Base-by-base conservation (phyloP, 1,140 invertebrate species). In the Hirudo medicinalis region DNA sequence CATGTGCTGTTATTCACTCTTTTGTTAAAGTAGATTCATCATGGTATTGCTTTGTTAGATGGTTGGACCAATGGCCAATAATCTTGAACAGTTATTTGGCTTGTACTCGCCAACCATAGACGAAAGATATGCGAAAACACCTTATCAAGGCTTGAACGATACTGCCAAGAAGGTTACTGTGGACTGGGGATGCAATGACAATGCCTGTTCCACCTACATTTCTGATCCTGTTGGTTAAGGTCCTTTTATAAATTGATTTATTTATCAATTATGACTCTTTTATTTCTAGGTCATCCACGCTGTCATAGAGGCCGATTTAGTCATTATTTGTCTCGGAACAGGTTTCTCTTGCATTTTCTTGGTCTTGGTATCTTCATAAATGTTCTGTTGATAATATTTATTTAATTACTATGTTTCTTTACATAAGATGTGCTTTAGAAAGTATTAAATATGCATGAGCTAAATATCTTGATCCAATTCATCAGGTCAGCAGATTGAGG, bases 61-160 rank as follows among this genome's bases (percentile, higher is more conserved):
- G 32, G 71, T 82, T n/a, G 81, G 81, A 15, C 81, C 81, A 55
- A 78, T 82, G 76, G 78, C 80, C 66, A 74, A 82, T 49, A 80
- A 80, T 72, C 69, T 75, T 20, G 71, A 70, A 13, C 78, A 81
- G 70, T 70, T 78, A n/a, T 79, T 77, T 76, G 81, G 81, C 17
- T 74, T 74, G 57, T 81, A 81, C 71, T 72, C 72, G 25, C 75
- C 80, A 0, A 70, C 74, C 27, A 70, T 76, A 15, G 75, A 77
- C 69, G 70, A 75, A 25, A 66, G 66, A n/a, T 78, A 73, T 70
- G 77, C 74, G 0, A 76, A 71, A 19, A 80, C 80, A 0, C 79
- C 79, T 20, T 72, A 78, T 2, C 22, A 76, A 29, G 78, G 76
- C 2, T 71, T 82, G 22, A 71, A 57, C 25, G n/a, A 63, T 2